Conservation (phyloP, 2,113 vertebrate species). For the Hyaena hyaena region DNA sequence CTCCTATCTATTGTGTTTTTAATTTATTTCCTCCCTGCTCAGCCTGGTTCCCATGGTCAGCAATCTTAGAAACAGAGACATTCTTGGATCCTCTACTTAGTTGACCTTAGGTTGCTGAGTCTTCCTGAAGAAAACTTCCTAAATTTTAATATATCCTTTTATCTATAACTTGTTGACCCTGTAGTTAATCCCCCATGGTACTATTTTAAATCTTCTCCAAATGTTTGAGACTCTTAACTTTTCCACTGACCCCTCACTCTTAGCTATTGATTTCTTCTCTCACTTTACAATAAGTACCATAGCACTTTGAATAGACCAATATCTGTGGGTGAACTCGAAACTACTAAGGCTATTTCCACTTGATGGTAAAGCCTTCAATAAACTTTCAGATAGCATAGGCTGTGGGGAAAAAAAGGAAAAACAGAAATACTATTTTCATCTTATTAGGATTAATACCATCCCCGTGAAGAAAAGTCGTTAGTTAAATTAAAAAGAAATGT, state of each 20-base stretch:
- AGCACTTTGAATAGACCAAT: not conserved
- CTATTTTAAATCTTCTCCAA: not conserved
- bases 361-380: not conserved
- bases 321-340: not conserved
- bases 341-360: not conserved
- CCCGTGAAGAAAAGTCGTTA: not conserved
- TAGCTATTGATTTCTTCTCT: not conserved
- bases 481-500: constrained; percentile 39
- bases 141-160: not conserved
- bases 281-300: not conserved
- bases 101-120: not conserved
- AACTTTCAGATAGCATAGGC: not conserved
- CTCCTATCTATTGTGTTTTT: not conserved
- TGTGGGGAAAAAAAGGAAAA: not conserved
- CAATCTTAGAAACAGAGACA: not conserved
- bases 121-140: not conserved
- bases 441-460: not conserved
- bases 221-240: not conserved
- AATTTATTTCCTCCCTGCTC: not conserved
- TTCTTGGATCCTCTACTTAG: not conserved
- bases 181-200: not conserved
- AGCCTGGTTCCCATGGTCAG: not conserved
- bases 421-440: constrained; percentile 1
- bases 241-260: not conserved
- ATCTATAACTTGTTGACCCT: not conserved